A percentile compares a stretch with the other conserved stretches of the same genome.
These are phyloP conservation scores for Misgurnus anguillicaudatus DNA, from an alignment of 2,113 vertebrate genomes.

Conservation along the genomic window DNA sequence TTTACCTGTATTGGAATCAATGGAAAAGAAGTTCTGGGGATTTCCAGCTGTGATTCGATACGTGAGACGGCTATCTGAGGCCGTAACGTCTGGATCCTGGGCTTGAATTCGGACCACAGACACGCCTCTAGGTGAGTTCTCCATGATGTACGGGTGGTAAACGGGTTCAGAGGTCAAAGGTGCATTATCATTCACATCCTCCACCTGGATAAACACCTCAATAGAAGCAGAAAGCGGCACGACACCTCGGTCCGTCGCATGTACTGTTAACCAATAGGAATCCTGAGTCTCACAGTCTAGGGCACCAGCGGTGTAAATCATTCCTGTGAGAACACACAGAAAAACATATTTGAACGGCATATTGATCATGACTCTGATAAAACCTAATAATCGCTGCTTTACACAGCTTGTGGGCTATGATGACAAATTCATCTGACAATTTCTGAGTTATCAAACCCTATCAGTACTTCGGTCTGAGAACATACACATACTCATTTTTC, in stretches of 20 bases:
- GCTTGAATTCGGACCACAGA: constrained; percentile 93
- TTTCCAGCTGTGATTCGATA: constrained; percentile 95
- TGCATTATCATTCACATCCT: constrained; percentile 95
- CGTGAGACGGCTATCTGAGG: constrained; percentile 79
- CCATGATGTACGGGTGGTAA: constrained; percentile 88
- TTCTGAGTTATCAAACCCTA: background rate
- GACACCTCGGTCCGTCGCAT: constrained; percentile 86
- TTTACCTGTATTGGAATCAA: constrained; percentile 92
- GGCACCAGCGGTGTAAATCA: constrained; percentile 89
- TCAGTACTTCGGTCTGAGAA: constrained; percentile 18
- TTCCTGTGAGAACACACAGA: constrained; percentile 73
- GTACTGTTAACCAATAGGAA: constrained; percentile 92
- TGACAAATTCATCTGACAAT: constrained; percentile 14
- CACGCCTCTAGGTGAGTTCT: constrained; percentile 94
- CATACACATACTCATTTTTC: constrained; percentile 38
- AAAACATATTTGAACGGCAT: constrained; percentile 38
- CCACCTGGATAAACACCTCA: constrained; percentile 93
- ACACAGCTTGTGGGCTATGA: background rate
- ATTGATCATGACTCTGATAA: constrained; percentile 1
- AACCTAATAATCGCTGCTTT: constrained; percentile 6
- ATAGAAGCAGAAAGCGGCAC: constrained; percentile 86
- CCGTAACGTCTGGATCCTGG: constrained; percentile 87
- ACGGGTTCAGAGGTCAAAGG: constrained; percentile 93
- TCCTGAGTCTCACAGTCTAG: constrained; percentile 90
- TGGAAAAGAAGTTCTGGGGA: constrained; percentile 96